Conservation (phyloP, 1,140 invertebrate species). For the Amphibalanus amphitrite region DNA sequence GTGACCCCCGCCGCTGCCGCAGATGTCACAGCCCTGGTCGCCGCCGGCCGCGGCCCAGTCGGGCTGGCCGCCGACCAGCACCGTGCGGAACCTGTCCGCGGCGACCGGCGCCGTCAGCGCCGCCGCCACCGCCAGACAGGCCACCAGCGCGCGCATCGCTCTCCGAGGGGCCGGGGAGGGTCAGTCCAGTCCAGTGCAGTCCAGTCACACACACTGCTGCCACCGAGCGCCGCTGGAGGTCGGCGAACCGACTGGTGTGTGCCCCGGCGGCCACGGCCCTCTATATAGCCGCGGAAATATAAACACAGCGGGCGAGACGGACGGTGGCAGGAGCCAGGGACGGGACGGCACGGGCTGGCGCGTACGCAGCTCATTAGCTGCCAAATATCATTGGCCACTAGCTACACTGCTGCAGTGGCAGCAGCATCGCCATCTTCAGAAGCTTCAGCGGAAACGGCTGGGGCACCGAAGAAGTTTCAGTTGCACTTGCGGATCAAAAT, state of each 20-base stretch:
- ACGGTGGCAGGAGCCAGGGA: too few relatives aligned
- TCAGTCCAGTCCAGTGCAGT: not conserved
- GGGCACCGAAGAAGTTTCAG: too few relatives aligned
- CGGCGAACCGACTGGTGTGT: not conserved
- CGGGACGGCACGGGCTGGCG: too few relatives aligned
- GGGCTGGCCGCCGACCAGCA: not conserved
- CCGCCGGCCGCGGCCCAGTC: not conserved
- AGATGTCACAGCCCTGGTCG: not conserved
- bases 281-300: not conserved
- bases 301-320: not conserved
- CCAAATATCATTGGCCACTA: too few relatives aligned
- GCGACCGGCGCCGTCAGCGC: not conserved
- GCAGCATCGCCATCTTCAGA: too few relatives aligned
- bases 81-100: not conserved
- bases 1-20: not conserved
- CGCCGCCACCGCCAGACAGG: not conserved
- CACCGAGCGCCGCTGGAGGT: too few relatives aligned
- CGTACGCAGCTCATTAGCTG: too few relatives aligned
- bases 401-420: too few relatives aligned
- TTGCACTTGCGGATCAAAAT: too few relatives aligned
- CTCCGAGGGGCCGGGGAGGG: too few relatives aligned
- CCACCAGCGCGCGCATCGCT: not conserved
- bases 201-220: not conserved
- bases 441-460: too few relatives aligned
- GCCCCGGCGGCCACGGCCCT: too few relatives aligned